Conservation (phyloP, 2,797 vertebrate species). For the Bufotes viridis region DNA sequence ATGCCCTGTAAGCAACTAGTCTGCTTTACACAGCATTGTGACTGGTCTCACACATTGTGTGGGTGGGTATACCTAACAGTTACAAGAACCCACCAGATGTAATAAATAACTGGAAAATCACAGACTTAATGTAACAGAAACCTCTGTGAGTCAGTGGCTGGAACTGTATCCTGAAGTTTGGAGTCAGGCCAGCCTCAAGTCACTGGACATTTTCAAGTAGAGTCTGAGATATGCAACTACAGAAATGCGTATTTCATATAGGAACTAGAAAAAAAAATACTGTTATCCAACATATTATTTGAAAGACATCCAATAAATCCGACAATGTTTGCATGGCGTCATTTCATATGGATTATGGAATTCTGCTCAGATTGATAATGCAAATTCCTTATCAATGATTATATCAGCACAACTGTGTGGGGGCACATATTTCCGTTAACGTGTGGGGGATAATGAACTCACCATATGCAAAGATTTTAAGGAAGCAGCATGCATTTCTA, state of each 20-base stretch:
- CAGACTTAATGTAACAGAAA: slow-evolving; percentile 62
- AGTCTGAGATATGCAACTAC: slow-evolving; percentile 39
- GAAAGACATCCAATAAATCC: background rate
- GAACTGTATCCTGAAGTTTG: slow-evolving; percentile 59
- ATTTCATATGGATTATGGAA: background rate
- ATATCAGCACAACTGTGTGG: slow-evolving; percentile 15
- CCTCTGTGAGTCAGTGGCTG: slow-evolving; percentile 61
- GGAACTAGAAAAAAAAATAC: background rate
- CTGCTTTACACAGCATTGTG: slow-evolving; percentile 32
- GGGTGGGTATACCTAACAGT: slow-evolving; percentile 53
- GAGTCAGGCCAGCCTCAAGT: slow-evolving; percentile 50
- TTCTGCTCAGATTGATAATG: background rate
- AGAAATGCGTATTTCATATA: slow-evolving; percentile 41
- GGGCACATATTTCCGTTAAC: background rate
- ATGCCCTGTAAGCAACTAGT: slow-evolving; percentile 18
- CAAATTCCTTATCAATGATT: slow-evolving; percentile 8
- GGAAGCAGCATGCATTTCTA: background rate
- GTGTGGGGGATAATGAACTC: background rate
- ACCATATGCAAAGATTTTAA: background rate
- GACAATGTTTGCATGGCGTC: background rate
- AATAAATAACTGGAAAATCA: slow-evolving; percentile 62
- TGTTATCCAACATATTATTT: slow-evolving; percentile 7
- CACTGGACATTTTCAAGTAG: slow-evolving; percentile 58
- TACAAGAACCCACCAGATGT: slow-evolving; percentile 60
- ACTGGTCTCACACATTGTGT: slow-evolving; percentile 48